These are phyloP conservation scores for Lasioglossum vierecki DNA, from an alignment of 2,888 invertebrate genomes.

Conservation along the genomic window DNA sequence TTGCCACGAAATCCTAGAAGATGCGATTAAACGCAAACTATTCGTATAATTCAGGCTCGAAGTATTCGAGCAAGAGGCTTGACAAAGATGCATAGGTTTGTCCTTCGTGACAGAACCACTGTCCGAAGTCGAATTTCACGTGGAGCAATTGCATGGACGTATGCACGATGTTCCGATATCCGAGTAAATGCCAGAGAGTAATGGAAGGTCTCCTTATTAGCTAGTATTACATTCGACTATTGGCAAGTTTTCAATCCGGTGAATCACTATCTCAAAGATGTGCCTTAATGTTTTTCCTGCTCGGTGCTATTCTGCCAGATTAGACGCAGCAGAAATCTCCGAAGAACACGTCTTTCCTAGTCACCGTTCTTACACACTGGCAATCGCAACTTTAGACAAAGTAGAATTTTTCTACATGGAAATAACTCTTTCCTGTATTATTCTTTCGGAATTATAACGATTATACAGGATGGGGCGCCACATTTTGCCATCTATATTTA, in stretches of 20 bases:
- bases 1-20: background rate
- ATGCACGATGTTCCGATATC: background rate
- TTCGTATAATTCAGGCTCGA: background rate
- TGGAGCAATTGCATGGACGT: background rate
- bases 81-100: background rate
- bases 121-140: background rate
- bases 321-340: background rate
- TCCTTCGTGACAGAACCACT: background rate
- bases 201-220: slow-evolving; percentile 18
- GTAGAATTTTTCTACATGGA: no score
- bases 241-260: slow-evolving; percentile 19
- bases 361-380: background rate
- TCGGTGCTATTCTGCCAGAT: background rate
- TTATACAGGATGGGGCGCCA: no score
- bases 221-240: background rate
- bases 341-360: background rate
- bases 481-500: no score
- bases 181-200: background rate
- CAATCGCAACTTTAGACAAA: background rate
- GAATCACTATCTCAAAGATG: background rate
- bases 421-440: background rate
- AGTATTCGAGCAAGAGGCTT: background rate
- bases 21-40: background rate
- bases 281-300: background rate
- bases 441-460: background rate